Base-by-base conservation (phyloP, 2,888 invertebrate species). In the Dastarcus helophoroides region DNA sequence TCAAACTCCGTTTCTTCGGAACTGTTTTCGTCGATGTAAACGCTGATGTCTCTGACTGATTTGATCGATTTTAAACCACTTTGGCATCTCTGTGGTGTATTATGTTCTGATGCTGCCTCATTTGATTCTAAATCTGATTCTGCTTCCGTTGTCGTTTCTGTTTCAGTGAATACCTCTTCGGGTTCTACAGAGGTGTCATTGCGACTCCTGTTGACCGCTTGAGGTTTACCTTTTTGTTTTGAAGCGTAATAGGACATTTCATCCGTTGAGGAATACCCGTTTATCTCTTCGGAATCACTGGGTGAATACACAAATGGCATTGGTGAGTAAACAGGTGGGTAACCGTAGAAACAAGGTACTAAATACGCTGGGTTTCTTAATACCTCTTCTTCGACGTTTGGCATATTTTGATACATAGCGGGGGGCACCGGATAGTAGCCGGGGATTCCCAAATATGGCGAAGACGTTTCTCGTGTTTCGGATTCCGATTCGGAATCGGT, bases 11-110 rank as follows among this genome's bases (percentile, higher is more conserved):
- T 40, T 17, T 44, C 43, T 37, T 46, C 47, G 8, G 42, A 41
- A 9, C 45, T 44, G 24, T 38, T 39, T 3, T 44, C 43, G 26
- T 48, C 46, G 10, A 46, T 41, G 40, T 61, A 71, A 12, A 67
- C 49, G 29, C 64, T 64, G 7, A 71, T 63, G 47, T 71, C 64
- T 11, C 63, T 60, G 2, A 71, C 70, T 1, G 70, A 71, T 39
- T 61, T 62, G 19, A 69, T 67, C 3, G 69, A 60, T 42, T 63
- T 58, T 8, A 71, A 43, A 2, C 54, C 54, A n/a, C 33, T 31
- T 27, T 35, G 32, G 26, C 22, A 35, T 32, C 28, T 14, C 24
- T 31, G 10, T 31, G 29, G 16, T 17, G 11, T 38, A 13, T 41
- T 39, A 21, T 41, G 36, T 34, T 46, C 43, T 4, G 38, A 35